Conservation (phyloP, 2,888 invertebrate species). For the Torymus auratus region DNA sequence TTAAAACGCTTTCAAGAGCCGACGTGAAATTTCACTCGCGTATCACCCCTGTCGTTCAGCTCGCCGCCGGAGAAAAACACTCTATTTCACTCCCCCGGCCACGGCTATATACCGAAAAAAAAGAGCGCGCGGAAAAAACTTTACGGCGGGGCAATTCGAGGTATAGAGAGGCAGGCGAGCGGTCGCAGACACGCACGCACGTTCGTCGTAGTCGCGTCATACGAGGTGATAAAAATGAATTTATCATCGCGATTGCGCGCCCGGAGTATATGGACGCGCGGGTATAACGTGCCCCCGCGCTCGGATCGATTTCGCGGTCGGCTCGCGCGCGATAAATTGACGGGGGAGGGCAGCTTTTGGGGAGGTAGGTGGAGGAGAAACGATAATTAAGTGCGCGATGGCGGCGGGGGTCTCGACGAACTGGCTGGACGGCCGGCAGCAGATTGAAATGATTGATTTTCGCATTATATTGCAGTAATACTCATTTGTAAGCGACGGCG, state of each 20-base stretch:
- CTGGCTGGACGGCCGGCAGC: constrained; percentile 1
- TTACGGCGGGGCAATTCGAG: too few species aligned
- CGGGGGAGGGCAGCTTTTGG: neutral
- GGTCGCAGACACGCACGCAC: neutral
- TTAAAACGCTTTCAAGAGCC: constrained; percentile 5
- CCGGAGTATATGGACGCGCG: neutral
- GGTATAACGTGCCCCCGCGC: neutral
- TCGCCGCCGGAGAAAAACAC: too few species aligned
- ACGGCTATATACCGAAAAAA: too few species aligned
- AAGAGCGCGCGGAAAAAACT: too few species aligned
- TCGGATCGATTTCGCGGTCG: constrained; percentile 50
- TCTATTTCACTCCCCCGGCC: too few species aligned
- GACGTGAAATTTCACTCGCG: too few species aligned
- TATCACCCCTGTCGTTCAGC: too few species aligned
- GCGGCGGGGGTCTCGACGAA: too few species aligned
- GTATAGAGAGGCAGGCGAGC: too few species aligned
- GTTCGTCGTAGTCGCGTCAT: constrained; percentile 46
- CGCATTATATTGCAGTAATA: constrained; percentile 16
- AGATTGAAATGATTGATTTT: constrained; percentile 46
- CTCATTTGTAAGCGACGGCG: constrained; percentile 15
- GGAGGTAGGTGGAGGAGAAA: constrained; percentile 4
- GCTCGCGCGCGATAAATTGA: constrained; percentile 44
- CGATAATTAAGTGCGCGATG: constrained; percentile 47
- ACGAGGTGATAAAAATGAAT: constrained; percentile 68
- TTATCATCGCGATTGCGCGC: constrained; percentile 62